Conservation (phyloP, 2,797 vertebrate species). For the Sebastes variabilis region DNA sequence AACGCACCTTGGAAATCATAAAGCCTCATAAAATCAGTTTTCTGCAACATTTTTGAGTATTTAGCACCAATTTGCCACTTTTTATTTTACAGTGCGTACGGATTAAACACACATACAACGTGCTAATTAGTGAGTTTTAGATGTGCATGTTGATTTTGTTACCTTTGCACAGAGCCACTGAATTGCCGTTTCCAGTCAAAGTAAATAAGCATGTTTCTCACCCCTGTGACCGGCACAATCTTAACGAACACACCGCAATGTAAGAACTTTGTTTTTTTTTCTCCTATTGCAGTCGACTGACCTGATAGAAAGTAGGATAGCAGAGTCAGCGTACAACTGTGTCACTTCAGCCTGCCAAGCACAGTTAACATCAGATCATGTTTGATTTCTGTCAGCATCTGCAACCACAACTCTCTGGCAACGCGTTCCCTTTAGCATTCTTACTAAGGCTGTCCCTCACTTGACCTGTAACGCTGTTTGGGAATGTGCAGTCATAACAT, state of each 20-base stretch:
- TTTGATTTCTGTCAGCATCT: constrained; percentile 58
- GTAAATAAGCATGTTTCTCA: not conserved
- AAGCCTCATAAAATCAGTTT: too few relatives aligned
- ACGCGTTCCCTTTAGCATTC: constrained; percentile 33
- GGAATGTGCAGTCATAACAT: constrained; percentile 78
- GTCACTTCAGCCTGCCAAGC: constrained; percentile 40
- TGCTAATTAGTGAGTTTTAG: not conserved
- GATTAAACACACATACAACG: not conserved
- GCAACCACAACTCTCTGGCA: constrained; percentile 28
- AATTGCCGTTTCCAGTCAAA: not conserved
- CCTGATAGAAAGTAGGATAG: constrained; percentile 4
- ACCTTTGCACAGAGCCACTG: not conserved
- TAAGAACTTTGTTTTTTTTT: not conserved
- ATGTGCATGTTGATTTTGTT: not conserved
- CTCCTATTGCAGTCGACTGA: not conserved
- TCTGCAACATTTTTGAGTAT: too few relatives aligned
- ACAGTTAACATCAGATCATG: constrained; percentile 44
- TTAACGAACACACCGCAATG: not conserved
- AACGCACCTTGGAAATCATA: too few relatives aligned
- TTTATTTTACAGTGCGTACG: not conserved
- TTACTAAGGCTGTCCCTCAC: constrained; percentile 51
- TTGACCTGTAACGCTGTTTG: constrained; percentile 71
- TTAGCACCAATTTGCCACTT: not conserved
- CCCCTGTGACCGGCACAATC: not conserved
- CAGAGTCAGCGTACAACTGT: not conserved